Evolutionary conservation across 2,888 invertebrate species (phyloP).

Genomic region (Salticus scenicus): DNA sequence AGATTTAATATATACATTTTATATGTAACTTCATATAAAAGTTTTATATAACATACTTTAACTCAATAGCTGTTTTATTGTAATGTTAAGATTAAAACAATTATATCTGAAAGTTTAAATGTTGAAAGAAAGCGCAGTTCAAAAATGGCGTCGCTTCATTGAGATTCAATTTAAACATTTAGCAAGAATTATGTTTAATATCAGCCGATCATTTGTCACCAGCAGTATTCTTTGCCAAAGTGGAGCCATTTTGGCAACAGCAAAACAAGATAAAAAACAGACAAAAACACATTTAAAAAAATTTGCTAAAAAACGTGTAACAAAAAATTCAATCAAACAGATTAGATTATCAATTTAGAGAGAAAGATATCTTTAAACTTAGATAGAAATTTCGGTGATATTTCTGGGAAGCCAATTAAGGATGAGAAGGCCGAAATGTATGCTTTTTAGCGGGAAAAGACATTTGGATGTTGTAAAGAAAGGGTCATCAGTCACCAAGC

Average conservation of each 20-base stretch:
- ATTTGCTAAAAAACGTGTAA: neutral
- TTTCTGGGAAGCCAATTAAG: conserved; percentile 62
- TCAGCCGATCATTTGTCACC: conserved; percentile 35
- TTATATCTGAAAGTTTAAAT: neutral
- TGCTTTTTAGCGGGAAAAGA: conserved; percentile 36
- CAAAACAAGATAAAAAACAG: neutral
- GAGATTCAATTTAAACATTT: conserved; percentile 7
- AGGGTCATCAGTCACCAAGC: conserved; percentile 55
- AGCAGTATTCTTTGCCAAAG: conserved; percentile 36
- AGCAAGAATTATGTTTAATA: neutral
- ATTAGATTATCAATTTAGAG: conserved; percentile 68
- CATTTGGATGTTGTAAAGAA: conserved; percentile 15
- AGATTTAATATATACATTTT: no score
- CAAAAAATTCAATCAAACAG: conserved; percentile 62
- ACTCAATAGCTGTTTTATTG: no score
- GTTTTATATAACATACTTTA: no score
- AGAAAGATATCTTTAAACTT: conserved; percentile 29
- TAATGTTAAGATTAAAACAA: no score
- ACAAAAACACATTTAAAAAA: neutral
- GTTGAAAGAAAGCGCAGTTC: neutral
- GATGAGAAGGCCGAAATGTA: conserved; percentile 7
- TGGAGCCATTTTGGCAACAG: conserved; percentile 42
- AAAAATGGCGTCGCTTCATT: conserved; percentile 27
- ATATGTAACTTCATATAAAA: no score
- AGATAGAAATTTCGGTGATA: conserved; percentile 52